Evolutionary conservation across 2,113 vertebrate species (phyloP).

Genomic region (Periophthalmodon schlosseri): DNA sequence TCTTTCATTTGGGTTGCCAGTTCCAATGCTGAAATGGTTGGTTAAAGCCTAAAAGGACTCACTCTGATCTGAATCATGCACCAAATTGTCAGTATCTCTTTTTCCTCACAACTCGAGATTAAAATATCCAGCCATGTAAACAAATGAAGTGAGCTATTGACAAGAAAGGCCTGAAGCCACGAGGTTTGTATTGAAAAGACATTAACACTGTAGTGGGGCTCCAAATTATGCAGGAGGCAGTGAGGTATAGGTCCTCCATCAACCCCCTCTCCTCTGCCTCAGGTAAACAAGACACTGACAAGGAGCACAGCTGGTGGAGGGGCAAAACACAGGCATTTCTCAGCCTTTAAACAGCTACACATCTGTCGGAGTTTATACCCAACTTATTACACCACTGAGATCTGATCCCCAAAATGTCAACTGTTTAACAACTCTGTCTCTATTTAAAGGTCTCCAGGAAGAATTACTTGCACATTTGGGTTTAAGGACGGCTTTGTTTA

Average conservation of each 20-base stretch:
- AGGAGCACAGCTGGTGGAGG: conserved; percentile 41
- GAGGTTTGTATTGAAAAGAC: conserved; percentile 41
- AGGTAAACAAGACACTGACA: conserved; percentile 17
- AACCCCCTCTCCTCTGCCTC: conserved; percentile 37
- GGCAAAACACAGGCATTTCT: conserved; percentile 18
- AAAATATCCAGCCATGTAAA: conserved; percentile 18
- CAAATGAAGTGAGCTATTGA: conserved; percentile 47
- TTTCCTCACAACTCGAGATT: not conserved
- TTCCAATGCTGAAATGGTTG: too few species aligned
- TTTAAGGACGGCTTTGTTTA: not conserved
- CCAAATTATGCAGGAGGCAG: conserved; percentile 31
- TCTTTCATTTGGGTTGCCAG: too few species aligned
- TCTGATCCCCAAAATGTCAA: conserved; percentile 21
- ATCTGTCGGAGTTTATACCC: conserved; percentile 33
- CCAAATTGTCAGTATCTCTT: not conserved
- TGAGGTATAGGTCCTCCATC: conserved; percentile 38
- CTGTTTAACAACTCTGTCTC: conserved; percentile 8
- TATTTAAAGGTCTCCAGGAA: not conserved
- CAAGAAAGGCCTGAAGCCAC: conserved; percentile 34
- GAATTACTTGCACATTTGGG: not conserved
- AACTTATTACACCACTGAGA: conserved; percentile 13
- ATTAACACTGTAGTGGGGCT: conserved; percentile 39
- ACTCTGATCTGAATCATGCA: too few species aligned
- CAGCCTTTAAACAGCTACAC: conserved; percentile 35
- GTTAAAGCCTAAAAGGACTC: too few species aligned